phyloP scores from a whole-genome alignment of 1,140 invertebrate species.

The Hormaphis cornu region DNA sequence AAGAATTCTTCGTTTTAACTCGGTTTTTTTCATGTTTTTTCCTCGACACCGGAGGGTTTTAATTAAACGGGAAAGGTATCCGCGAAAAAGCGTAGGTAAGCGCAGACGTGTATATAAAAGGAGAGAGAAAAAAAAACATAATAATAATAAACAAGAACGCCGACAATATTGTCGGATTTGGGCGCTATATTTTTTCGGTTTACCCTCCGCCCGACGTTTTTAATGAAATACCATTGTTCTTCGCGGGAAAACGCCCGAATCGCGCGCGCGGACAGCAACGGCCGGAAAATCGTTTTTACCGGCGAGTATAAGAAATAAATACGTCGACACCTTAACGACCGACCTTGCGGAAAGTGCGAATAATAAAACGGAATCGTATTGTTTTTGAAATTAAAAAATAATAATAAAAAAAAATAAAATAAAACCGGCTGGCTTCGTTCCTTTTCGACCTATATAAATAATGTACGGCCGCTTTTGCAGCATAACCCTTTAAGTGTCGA shows the following conservation, averaged over 20 bases:
- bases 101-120: no score
- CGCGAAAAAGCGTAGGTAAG: background rate
- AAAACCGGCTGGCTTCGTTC: background rate
- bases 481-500: background rate
- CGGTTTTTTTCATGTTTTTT: background rate
- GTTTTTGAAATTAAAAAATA: slow-evolving; percentile 14
- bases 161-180: background rate
- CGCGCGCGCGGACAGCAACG: background rate
- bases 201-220: background rate
- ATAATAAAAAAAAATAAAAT: background rate
- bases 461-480: background rate
- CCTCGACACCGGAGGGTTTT: background rate
- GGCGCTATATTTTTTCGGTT: background rate
- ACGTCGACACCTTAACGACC: background rate
- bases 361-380: slow-evolving; percentile 22
- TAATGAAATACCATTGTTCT: slow-evolving; percentile 20
- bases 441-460: background rate
- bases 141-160: background rate
- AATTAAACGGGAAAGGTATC: background rate
- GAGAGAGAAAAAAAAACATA: background rate
- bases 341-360: background rate
- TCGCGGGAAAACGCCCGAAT: background rate
- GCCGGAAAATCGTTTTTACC: background rate
- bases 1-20: background rate
- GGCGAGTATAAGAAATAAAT: background rate